phyloP scores from a whole-genome alignment of 2,113 vertebrate genomes.

The Pycnonotus jocosus region DNA sequence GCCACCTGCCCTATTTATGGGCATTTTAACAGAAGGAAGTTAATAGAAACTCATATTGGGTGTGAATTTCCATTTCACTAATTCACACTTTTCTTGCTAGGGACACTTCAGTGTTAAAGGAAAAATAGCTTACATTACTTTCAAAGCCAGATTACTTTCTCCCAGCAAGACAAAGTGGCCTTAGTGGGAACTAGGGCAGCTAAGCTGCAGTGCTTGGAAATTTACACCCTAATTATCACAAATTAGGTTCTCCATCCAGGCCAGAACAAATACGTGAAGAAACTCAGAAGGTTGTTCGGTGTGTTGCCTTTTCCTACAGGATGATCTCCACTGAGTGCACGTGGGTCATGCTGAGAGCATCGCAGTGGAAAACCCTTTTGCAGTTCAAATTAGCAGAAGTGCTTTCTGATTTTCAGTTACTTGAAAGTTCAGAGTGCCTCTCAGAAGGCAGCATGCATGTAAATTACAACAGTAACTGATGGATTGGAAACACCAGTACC shows the following conservation, averaged over 20 bases:
- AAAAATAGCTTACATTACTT: neutral
- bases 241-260: neutral
- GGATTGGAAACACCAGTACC: neutral
- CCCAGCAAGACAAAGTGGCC: neutral
- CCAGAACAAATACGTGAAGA: neutral
- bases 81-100: neutral
- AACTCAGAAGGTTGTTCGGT: neutral
- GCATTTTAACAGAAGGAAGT: neutral
- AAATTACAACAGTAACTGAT: neutral
- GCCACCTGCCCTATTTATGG: neutral
- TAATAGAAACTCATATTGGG: neutral
- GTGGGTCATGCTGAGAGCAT: neutral
- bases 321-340: neutral
- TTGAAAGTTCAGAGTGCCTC: neutral
- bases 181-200: neutral
- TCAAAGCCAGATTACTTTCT: neutral
- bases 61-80: neutral
- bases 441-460: neutral
- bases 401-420: neutral
- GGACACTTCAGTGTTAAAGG: neutral
- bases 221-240: conserved; percentile 22
- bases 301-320: neutral
- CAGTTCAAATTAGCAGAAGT: neutral
- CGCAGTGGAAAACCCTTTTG: neutral
- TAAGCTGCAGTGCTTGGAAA: neutral